A percentile compares a stretch with the other conserved stretches of the same genome.
Conservation (phyloP, 2,797 vertebrate genomes). For the Trematomus bernacchii region DNA sequence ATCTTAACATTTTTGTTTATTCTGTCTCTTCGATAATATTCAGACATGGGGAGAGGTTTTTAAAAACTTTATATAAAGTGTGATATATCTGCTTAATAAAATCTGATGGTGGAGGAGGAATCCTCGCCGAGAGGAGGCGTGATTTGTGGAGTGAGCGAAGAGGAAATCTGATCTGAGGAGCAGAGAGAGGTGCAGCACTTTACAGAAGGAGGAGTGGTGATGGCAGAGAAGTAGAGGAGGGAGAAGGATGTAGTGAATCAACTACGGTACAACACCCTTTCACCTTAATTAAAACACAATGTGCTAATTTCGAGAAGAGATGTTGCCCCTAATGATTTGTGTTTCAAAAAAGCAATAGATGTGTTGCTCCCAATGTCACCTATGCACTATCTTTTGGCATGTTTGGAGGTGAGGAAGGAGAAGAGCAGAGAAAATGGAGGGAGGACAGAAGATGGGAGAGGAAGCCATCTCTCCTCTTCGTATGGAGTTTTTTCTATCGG, state of each 20-base stretch:
- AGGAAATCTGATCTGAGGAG: slow-evolving; percentile 59
- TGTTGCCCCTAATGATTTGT: background rate
- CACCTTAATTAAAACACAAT: slow-evolving; percentile 1
- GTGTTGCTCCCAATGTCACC: background rate
- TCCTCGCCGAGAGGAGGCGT: slow-evolving; percentile 21
- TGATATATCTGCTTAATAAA: slow-evolving; percentile 26
- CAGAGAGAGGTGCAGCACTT: slow-evolving; percentile 46
- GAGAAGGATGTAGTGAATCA: slow-evolving; percentile 16
- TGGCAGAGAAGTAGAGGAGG: slow-evolving; percentile 20
- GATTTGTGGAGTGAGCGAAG: slow-evolving; percentile 28
- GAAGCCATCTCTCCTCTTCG: slow-evolving; percentile 36
- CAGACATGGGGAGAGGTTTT: slow-evolving; percentile 3
- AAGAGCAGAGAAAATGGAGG: slow-evolving; percentile 29
- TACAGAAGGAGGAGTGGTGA: slow-evolving; percentile 22
- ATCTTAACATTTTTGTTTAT: background rate
- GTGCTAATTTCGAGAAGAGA: background rate
- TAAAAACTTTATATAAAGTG: slow-evolving; percentile 3
- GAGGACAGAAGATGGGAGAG: slow-evolving; percentile 16
- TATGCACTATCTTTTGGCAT: background rate
- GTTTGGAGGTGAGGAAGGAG: background rate
- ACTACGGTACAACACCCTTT: slow-evolving; percentile 20
- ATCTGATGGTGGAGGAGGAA: slow-evolving; percentile 29
- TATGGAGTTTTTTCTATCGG: slow-evolving; percentile 24
- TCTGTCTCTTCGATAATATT: slow-evolving; percentile 13
- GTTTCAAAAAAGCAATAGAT: background rate